Evolutionary conservation across 92 coral and sea anemone species (phyloP), one percentile per base, ranked within the genome.

Genomic region (Epizoanthus stellaris): DNA sequence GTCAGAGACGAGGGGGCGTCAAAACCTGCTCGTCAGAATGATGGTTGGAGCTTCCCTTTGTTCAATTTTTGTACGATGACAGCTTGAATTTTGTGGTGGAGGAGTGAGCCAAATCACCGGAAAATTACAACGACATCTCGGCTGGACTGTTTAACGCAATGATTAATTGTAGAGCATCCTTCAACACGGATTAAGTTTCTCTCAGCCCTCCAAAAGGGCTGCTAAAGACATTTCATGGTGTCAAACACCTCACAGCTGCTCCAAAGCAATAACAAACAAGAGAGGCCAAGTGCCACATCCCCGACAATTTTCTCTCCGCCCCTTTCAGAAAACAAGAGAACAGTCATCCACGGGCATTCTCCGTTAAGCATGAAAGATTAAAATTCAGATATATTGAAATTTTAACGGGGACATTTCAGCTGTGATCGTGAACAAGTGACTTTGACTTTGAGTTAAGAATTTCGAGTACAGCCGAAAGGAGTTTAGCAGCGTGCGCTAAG

Each of bases 1-100:
- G 91, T 73, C 82, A 88, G 77, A 77, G 85, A 70, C 88, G 57
- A 64, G 88, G 88, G 91, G 93, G 92, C 80, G 95, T 86, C 85
- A 74, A 49, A 58, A 82, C 82, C 67, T 67, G 70, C 67, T 70
- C 85, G 83, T 84, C 90, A 53, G 88, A 81, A 72, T 82, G 85
- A 82, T 82, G 82, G 73, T 76, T 42, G 39, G 70, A 85, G 92
- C 77, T 88, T 72, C 52, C 20, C 47, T 69, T 77, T 85, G 89
- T 89, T 85, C 60, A 58, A 40, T 58, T 52, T 73, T 82, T 70
- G 82, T 89, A 81, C 87, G 83, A 67, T 82, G 86, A 80, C 90
- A 85, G 90, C 90, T 86, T 67, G 67, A 68, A 82, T 86, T 90
- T 81, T 52, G 76, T 23, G 36, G 86, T 82, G 76, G 86, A 42